phyloP scores from a whole-genome alignment of 2,888 invertebrate genomes.

The Synanthedon myopaeformis region DNA sequence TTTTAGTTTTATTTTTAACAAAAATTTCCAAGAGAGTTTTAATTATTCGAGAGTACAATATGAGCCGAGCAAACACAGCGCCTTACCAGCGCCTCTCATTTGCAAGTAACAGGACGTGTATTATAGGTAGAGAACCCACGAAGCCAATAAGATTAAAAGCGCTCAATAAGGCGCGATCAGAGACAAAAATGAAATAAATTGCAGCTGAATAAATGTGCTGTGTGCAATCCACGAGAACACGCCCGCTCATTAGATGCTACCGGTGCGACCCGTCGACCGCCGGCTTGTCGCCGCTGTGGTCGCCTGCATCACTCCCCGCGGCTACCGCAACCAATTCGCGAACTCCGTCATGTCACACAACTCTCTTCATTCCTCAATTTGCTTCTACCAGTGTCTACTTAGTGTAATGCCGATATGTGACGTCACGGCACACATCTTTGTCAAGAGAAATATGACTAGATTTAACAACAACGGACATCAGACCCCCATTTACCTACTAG shows the following conservation, averaged over 20 bases:
- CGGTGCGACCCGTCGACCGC: conserved; percentile 11
- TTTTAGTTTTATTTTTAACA: no score
- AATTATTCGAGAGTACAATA: conserved; percentile 60
- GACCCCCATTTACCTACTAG: no score
- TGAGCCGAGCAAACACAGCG: conserved; percentile 49
- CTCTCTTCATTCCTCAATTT: not conserved
- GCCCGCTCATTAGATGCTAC: conserved; percentile 61
- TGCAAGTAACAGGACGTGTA: conserved; percentile 67
- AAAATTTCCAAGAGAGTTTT: conserved; percentile 13
- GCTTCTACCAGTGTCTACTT: no score
- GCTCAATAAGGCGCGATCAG: conserved; percentile 69
- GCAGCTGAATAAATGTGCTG: conserved; percentile 66
- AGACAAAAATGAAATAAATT: conserved; percentile 71
- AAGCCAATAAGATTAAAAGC: conserved; percentile 67
- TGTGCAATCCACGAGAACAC: conserved; percentile 69
- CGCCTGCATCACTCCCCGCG: not conserved
- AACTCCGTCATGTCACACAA: conserved; percentile 11
- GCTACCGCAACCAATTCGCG: conserved; percentile 12
- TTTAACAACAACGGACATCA: no score
- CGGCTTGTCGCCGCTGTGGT: conserved; percentile 14
- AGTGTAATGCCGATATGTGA: no score
- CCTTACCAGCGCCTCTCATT: conserved; percentile 63
- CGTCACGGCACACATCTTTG: no score
- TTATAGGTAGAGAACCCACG: conserved; percentile 53
- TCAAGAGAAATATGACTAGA: no score